Base-by-base conservation (phyloP, 2,888 invertebrate species). In the Dryobota labecula region DNA sequence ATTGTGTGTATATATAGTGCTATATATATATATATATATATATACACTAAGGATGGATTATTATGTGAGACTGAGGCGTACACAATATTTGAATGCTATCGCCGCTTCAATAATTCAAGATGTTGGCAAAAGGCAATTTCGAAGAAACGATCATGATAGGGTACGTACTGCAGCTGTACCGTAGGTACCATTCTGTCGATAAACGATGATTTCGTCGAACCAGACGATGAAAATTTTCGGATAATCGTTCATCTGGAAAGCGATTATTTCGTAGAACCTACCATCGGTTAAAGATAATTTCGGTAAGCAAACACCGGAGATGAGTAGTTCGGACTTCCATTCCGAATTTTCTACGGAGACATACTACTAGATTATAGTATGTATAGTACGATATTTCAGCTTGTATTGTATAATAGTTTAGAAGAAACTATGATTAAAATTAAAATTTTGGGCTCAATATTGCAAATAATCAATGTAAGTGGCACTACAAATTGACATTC, bases 121-220 rank as follows among this genome's bases (percentile, higher is more conserved):
- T 41, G 13, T 47, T 64, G 24, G 8, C 24, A 36, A 73, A 74
- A 47, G 27, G 13, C 38, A 41, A 64, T 43, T 62, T 20, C 30
- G 9, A 36, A 11, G 11, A 49, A 66, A 20, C 20, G 24, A 75
- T 66, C 36, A 43, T 15, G 11, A 64, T 43, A n/a, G 58, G 30
- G 15, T 43, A 11, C 24, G 18, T 33, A 13, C 43, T 9, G 18
- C 41, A 27, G 33, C 24, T 20, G 33, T 30, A 56, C 18, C 33
- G 6, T 27, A n/a, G n/a, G n/a, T n/a, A 7, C 24, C 18, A 24
- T 24, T 73, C 54, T 13, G 36, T 33, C 20, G 27, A 13, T 51
- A 43, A 30, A 38, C n/a, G 36, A 49, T 73, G 66, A 57, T 75
- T 66, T 66, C 75, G 43, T 49, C 43, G 56, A 73, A 65, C 36